Conservation (phyloP, 2,888 invertebrate species). For the Caenorhabditis plicata region DNA sequence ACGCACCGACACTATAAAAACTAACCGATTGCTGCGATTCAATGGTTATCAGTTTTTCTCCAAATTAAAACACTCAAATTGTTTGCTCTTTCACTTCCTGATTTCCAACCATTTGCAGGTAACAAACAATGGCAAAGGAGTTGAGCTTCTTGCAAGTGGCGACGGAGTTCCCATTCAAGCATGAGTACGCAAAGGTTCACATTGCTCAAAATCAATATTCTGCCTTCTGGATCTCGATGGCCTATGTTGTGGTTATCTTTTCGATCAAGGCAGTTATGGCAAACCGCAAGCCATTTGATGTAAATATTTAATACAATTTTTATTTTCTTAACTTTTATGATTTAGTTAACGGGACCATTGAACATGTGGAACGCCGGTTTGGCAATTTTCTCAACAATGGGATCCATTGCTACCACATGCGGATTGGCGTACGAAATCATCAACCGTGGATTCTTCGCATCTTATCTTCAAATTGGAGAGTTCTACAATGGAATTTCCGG, state of each 20-base stretch:
- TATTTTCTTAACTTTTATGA: background rate
- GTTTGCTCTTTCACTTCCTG: background rate
- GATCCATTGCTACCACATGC: constrained; percentile 47
- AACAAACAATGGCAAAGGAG: constrained; percentile 15
- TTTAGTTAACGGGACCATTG: constrained; percentile 47
- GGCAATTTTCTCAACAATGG: constrained; percentile 57
- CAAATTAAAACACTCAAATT: background rate
- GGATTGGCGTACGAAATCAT: constrained; percentile 40
- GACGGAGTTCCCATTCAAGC: constrained; percentile 40
- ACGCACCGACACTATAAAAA: background rate
- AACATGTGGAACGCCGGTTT: constrained; percentile 60
- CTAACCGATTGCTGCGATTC: background rate
- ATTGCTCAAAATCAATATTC: constrained; percentile 31
- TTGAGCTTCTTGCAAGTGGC: constrained; percentile 38
- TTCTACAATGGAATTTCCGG: constrained; percentile 47
- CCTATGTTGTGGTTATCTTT: constrained; percentile 60
- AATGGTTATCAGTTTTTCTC: background rate
- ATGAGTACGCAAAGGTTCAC: constrained; percentile 43
- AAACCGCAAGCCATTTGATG: constrained; percentile 55
- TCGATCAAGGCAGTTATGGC: constrained; percentile 55
- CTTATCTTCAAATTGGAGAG: constrained; percentile 41
- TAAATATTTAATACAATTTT: constrained; percentile 12
- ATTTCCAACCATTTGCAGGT: background rate
- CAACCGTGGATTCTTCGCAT: constrained; percentile 37
- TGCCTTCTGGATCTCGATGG: constrained; percentile 53